Evolutionary conservation across 1,140 invertebrate species (phyloP), one percentile per base, ranked within the genome.

Genomic region (Megathymus violae): DNA sequence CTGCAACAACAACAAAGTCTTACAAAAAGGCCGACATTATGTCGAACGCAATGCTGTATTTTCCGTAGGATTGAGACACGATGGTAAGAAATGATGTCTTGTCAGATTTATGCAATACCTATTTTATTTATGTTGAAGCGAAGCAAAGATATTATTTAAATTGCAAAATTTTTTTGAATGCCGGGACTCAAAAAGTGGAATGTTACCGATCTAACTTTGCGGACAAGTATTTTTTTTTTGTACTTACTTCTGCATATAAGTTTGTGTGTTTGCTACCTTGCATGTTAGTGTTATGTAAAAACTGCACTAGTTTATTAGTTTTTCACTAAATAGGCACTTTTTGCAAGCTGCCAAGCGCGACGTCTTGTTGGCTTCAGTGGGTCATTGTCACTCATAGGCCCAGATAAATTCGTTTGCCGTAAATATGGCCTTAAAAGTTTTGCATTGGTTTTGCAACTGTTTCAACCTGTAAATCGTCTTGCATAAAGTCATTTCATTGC

Each of bases 341-440:
- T 61, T 60, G 59, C 62, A 58, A 73, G 51, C 62, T 61, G 59
- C 48, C 68, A 65, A 72, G 69, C 71, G 63, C 75, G 64, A 69
- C 62, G 67, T 61, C 43, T 54, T 40, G 46, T 69, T 69, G 48
- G 59, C 73, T 68, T 64, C 71, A 82, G 72, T 88, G 62, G 85
- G 88, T 90, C 87, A 90, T 81, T 88, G 85, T 88, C 88, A 88
- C 52, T 67, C 54, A 70, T 67, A 78, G 54, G 70, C 75, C 69
- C 76, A 76, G 72, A 68, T 71, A 71, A 79, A 75, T 85, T 79
- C 78, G 74, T 80, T 77, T 75, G 59, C 65, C 76, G 77, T 82
- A 74, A 87, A 88, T 88, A 82, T 85, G 66, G 17, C 67, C 76
- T 76, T 82, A 76, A 88, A 85, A 80, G 69, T 77, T 80, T 62